Evolutionary conservation across 1,140 invertebrate genomes (phyloP).

Genomic region (Geopemphigus sp.): DNA sequence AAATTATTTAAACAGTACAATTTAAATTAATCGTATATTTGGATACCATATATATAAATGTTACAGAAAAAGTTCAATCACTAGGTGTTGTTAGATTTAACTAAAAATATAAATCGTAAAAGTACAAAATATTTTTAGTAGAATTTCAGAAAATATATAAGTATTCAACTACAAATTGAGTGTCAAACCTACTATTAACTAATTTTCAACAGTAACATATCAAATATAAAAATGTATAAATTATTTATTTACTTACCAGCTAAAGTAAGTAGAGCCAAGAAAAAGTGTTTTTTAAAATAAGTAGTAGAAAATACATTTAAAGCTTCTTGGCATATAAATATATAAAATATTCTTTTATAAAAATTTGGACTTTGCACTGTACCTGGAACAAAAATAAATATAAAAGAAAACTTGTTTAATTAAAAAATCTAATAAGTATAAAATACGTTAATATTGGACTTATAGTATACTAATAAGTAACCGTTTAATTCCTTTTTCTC

Average conservation of each 20-base stretch:
- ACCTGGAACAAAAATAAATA: slow-evolving; percentile 14
- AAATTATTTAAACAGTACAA: no score
- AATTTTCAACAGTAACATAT: neutral
- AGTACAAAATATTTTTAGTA: no score
- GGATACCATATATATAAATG: neutral
- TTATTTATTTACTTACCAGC: neutral
- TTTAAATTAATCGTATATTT: no score
- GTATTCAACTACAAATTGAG: no score
- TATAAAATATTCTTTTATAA: slow-evolving; percentile 36
- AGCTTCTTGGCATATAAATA: slow-evolving; percentile 45
- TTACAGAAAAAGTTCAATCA: neutral
- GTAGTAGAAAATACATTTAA: slow-evolving; percentile 25
- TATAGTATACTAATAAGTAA: neutral
- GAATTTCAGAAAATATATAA: no score
- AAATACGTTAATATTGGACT: neutral
- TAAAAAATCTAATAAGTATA: no score
- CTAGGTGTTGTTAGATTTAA: no score
- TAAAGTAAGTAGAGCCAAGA: neutral
- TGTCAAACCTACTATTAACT: no score
- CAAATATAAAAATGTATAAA: no score
- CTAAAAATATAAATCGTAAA: no score
- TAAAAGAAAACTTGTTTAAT: no score
- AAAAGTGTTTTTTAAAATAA: slow-evolving; percentile 45
- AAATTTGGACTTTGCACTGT: slow-evolving; percentile 24
- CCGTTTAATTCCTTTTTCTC: neutral